phyloP scores from a whole-genome alignment of 2,888 invertebrate genomes.

The Branchipolynoe longqiensis region DNA sequence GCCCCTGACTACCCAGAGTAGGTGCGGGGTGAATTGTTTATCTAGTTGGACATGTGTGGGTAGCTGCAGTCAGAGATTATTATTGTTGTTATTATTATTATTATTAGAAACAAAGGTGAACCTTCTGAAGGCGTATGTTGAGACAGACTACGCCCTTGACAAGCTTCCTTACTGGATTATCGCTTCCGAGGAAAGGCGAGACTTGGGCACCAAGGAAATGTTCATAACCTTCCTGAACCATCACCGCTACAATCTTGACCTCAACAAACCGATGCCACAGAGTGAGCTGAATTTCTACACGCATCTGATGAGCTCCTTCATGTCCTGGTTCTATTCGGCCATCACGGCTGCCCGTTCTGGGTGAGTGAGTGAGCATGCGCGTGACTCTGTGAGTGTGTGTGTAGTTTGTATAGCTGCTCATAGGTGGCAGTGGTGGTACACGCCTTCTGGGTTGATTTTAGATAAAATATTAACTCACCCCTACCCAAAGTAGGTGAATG shows the following conservation, averaged over 20 bases:
- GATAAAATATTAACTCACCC: no score
- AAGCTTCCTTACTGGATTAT: background rate
- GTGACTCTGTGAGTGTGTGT: no score
- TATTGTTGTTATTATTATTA: no score
- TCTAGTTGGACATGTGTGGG: no score
- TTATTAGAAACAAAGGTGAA: constrained; percentile 1
- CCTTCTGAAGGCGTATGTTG: background rate
- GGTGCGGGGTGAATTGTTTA: no score
- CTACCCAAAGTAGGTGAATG: no score
- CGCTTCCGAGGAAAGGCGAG: background rate
- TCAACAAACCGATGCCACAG: background rate
- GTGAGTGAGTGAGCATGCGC: no score
- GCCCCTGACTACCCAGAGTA: no score
- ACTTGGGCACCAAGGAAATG: background rate
- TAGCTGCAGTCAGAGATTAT: no score
- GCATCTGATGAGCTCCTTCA: background rate
- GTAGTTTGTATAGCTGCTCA: no score
- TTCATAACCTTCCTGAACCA: background rate
- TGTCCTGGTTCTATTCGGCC: background rate
- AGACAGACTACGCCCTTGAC: constrained; percentile 1
- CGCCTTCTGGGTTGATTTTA: no score
- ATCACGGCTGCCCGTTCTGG: background rate
- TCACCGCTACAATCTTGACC: constrained; percentile 17
- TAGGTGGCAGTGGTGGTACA: no score
- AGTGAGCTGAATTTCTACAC: background rate